A percentile compares a stretch with the other conserved stretches of the same genome.
Evolutionary conservation across 2,113 vertebrate species (phyloP).

Genomic region (Crotalus tigris): DNA sequence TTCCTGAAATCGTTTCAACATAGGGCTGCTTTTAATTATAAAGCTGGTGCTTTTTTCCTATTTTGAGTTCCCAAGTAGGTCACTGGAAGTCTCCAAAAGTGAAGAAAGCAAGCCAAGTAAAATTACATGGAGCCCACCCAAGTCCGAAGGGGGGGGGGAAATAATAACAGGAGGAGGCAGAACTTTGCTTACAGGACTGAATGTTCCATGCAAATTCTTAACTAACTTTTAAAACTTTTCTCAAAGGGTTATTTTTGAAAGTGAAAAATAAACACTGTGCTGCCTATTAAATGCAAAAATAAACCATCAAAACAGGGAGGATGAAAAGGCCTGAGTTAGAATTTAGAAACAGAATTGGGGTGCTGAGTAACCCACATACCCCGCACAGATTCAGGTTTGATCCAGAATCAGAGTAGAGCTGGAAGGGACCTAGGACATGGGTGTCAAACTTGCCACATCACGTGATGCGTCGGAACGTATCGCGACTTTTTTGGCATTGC

Average conservation of each 20-base stretch:
- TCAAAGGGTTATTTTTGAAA: background rate
- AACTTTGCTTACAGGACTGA: constrained; percentile 19
- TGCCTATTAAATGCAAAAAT: background rate
- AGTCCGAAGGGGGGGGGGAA: constrained; percentile 16
- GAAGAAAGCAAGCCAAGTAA: constrained; percentile 33
- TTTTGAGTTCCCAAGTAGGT: constrained; percentile 31
- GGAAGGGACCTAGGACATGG: too few relatives aligned
- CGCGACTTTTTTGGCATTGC: too few relatives aligned
- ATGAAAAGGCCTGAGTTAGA: background rate
- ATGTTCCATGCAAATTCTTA: background rate
- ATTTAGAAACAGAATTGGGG: fast-evolving
- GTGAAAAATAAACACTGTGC: background rate
- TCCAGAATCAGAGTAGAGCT: too few relatives aligned
- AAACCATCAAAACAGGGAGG: background rate
- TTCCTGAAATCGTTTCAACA: constrained; percentile 14
- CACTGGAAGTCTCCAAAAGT: constrained; percentile 21
- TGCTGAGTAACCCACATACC: background rate
- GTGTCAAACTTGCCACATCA: too few relatives aligned
- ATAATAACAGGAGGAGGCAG: background rate
- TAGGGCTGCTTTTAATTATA: constrained; percentile 10
- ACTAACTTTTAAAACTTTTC: background rate
- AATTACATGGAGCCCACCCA: constrained; percentile 37
- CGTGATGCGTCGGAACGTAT: too few relatives aligned
- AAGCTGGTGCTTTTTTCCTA: background rate
- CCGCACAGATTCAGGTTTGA: background rate